phyloP scores from a whole-genome alignment of 1,140 invertebrate species.

The Arctopsyche grandis region DNA sequence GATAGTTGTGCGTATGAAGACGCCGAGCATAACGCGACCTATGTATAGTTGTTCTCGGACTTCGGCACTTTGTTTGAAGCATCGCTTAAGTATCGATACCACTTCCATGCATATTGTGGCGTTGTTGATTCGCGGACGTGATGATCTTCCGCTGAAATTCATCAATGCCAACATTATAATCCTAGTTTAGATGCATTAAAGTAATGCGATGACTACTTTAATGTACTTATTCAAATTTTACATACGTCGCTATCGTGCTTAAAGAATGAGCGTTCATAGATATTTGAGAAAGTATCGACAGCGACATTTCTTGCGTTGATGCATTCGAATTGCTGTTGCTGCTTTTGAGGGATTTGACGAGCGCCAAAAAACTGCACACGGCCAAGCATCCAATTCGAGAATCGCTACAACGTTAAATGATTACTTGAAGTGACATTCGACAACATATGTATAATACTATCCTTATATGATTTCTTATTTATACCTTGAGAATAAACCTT shows the following conservation, averaged over 20 bases:
- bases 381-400: constrained; percentile 66
- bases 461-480: not conserved
- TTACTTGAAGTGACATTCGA: constrained; percentile 1
- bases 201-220: too few relatives aligned
- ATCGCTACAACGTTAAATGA: constrained; percentile 55
- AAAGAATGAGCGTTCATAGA: constrained; percentile 56
- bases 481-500: constrained; percentile 49
- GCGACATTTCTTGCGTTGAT: constrained; percentile 46
- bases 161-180: too few relatives aligned
- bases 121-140: constrained; percentile 56
- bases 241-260: constrained; percentile 12
- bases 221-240: not conserved
- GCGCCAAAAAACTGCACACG: constrained; percentile 67
- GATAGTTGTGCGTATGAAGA: too few relatives aligned
- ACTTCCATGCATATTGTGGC: constrained; percentile 67
- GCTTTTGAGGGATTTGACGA: constrained; percentile 66
- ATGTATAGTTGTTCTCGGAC: constrained; percentile 64
- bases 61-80: constrained; percentile 66
- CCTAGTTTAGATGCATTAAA: too few relatives aligned
- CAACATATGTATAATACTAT: not conserved
- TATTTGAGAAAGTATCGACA: constrained; percentile 61
- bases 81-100: constrained; percentile 65
- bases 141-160: not conserved
- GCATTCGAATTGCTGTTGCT: not conserved
- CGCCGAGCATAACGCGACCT: constrained; percentile 57